Conservation (phyloP, 2,113 vertebrate species). For the Pelodiscus sinensis region DNA sequence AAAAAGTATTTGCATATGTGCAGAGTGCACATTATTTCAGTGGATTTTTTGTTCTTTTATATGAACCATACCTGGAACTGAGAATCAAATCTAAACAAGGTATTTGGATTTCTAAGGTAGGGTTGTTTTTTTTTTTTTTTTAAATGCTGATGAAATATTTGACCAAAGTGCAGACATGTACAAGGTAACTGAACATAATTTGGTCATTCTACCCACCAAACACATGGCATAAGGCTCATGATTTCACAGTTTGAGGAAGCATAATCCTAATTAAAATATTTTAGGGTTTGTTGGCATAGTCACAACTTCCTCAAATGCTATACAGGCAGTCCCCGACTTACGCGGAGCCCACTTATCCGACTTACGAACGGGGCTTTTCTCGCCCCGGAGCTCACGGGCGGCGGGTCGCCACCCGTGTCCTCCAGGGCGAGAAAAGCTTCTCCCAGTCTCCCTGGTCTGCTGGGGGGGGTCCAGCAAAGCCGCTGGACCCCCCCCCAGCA, state of each 20-base stretch:
- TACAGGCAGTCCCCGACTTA: too few relatives aligned
- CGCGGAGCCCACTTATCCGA: too few relatives aligned
- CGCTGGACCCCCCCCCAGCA: too few relatives aligned
- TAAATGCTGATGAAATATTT: background rate
- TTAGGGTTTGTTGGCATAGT: background rate
- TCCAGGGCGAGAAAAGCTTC: too few relatives aligned
- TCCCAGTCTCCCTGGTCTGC: too few relatives aligned
- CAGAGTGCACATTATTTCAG: background rate
- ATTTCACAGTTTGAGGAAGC: background rate
- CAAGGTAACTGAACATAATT: accelerated
- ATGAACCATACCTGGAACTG: background rate
- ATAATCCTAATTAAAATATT: background rate
- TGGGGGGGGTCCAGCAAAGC: too few relatives aligned
- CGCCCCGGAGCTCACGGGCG: too few relatives aligned
- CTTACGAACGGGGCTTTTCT: too few relatives aligned
- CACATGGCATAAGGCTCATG: background rate
- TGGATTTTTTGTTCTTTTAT: background rate
- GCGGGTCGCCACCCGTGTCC: too few relatives aligned
- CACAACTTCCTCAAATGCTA: background rate
- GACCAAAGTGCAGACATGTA: background rate
- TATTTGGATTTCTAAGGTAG: background rate
- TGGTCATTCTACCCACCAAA: background rate
- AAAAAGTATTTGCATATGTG: background rate
- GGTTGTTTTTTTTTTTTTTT: too few relatives aligned
- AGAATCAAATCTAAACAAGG: background rate